Evolutionary conservation across 92 coral and sea anemone species (phyloP).

Genomic region (Ricordea florida): DNA sequence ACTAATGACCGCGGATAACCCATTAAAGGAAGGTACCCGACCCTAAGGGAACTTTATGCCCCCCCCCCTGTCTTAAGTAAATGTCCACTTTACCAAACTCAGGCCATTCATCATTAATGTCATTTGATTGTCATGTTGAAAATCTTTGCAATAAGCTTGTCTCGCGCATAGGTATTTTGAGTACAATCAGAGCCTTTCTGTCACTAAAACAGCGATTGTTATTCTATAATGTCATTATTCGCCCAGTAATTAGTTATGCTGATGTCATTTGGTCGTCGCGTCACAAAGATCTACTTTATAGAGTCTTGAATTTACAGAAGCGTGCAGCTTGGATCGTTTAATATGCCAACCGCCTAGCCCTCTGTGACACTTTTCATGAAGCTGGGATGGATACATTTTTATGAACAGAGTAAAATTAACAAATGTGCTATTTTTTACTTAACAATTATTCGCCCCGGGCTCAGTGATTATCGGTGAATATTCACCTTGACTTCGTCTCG

Average conservation of each 20-base stretch:
- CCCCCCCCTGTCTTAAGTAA: too few species aligned
- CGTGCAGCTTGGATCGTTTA: not conserved
- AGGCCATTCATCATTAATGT: too few species aligned
- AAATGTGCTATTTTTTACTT: too few species aligned
- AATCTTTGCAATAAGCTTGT: not conserved
- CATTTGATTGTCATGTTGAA: not conserved
- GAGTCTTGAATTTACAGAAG: constrained; percentile 1
- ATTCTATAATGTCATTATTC: not conserved
- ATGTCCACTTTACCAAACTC: too few species aligned
- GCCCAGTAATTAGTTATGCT: too few species aligned
- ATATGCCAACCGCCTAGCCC: constrained; percentile 3
- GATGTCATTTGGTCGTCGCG: too few species aligned
- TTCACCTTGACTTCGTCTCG: too few species aligned
- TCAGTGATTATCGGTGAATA: too few species aligned
- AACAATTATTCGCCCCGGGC: too few species aligned
- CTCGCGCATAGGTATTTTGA: not conserved
- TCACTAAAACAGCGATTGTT: not conserved
- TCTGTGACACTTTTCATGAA: constrained; percentile 3
- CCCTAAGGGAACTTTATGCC: too few species aligned
- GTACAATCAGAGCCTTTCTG: not conserved
- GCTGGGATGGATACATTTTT: constrained; percentile 3
- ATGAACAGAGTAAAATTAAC: constrained; percentile 6
- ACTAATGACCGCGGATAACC: too few species aligned
- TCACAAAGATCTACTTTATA: constrained; percentile 3
- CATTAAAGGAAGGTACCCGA: too few species aligned